These are phyloP conservation scores for Drosophila monieri DNA, from an alignment of 2,888 invertebrate species.

Conservation along the genomic window DNA sequence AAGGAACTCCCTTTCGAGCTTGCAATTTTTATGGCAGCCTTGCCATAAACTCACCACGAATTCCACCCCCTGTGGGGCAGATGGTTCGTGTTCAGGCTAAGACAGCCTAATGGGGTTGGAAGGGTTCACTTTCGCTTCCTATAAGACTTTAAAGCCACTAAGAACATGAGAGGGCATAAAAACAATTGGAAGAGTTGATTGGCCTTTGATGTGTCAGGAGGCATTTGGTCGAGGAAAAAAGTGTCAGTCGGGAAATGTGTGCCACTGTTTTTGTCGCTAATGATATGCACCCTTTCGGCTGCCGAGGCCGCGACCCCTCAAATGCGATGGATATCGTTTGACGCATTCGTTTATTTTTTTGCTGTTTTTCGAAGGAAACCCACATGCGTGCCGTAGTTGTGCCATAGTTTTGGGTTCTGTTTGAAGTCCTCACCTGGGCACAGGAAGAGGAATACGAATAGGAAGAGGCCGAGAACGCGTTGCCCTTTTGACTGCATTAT, in stretches of 20 bases:
- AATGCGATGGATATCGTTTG: conserved; percentile 55
- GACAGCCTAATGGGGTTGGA: conserved; percentile 36
- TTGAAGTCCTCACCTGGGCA: conserved; percentile 70
- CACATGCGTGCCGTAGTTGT: conserved; percentile 69
- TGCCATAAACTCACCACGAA: conserved; percentile 43
- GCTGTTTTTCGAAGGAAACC: conserved; percentile 62
- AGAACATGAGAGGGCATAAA: conserved; percentile 18
- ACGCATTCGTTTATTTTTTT: conserved; percentile 55
- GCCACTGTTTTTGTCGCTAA: conserved; percentile 70
- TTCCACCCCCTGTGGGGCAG: conserved; percentile 18
- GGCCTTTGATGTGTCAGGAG: conserved; percentile 73
- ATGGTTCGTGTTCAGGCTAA: conserved; percentile 46
- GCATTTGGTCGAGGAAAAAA: conserved; percentile 43
- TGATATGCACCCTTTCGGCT: conserved; percentile 81
- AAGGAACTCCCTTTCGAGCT: not conserved
- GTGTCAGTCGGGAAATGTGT: conserved; percentile 75
- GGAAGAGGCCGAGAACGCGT: conserved; percentile 49
- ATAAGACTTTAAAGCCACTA: conserved; percentile 54
- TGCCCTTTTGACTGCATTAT: conserved; percentile 82
- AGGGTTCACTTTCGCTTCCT: conserved; percentile 72
- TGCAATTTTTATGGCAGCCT: conserved; percentile 27
- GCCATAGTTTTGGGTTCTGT: conserved; percentile 44
- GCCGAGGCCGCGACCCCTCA: conserved; percentile 29
- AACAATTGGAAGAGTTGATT: conserved; percentile 64
- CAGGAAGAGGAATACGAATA: conserved; percentile 45